A percentile compares a stretch with the other conserved stretches of the same genome.
These are phyloP conservation scores for Gymnarchus niloticus DNA, from an alignment of 2,113 vertebrate species.

Conservation along the genomic window DNA sequence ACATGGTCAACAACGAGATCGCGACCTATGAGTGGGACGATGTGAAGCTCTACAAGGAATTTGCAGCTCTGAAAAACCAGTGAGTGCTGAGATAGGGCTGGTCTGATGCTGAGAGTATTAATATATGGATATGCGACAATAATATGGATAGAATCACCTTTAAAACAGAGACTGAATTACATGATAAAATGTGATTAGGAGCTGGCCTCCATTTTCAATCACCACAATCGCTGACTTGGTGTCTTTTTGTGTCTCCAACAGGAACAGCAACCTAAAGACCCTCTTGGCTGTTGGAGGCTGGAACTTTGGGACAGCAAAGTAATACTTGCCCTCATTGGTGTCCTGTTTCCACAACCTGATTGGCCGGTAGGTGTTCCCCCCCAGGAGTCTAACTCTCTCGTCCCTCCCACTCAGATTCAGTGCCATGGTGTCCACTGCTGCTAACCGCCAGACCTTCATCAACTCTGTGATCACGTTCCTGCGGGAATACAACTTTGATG, in stretches of 20 bases:
- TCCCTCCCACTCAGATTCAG: slow-evolving; percentile 43
- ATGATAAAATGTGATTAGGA: no score
- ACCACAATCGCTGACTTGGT: neutral
- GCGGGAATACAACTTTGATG: slow-evolving; percentile 54
- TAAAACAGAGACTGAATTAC: no score
- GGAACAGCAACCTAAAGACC: slow-evolving; percentile 59
- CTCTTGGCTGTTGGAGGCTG: slow-evolving; percentile 60
- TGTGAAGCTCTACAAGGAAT: slow-evolving; percentile 54
- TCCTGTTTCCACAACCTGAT: neutral
- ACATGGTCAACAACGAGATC: slow-evolving; percentile 55
- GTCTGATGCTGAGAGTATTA: no score
- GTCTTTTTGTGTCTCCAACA: slow-evolving; percentile 31
- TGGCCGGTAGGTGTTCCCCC: neutral
- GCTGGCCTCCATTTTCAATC: neutral
- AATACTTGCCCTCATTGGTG: slow-evolving; percentile 18
- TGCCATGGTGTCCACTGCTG: slow-evolving; percentile 50
- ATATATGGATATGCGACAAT: no score
- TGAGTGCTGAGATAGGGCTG: no score
- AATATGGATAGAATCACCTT: no score
- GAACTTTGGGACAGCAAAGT: slow-evolving; percentile 63
- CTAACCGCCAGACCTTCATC: slow-evolving; percentile 57
- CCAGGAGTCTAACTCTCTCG: neutral
- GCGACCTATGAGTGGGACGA: slow-evolving; percentile 55
- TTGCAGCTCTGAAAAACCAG: slow-evolving; percentile 59
- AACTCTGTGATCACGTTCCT: slow-evolving; percentile 52